These are phyloP conservation scores for Crax fasciolata DNA, from an alignment of 2,797 vertebrate species.

Conservation along the genomic window DNA sequence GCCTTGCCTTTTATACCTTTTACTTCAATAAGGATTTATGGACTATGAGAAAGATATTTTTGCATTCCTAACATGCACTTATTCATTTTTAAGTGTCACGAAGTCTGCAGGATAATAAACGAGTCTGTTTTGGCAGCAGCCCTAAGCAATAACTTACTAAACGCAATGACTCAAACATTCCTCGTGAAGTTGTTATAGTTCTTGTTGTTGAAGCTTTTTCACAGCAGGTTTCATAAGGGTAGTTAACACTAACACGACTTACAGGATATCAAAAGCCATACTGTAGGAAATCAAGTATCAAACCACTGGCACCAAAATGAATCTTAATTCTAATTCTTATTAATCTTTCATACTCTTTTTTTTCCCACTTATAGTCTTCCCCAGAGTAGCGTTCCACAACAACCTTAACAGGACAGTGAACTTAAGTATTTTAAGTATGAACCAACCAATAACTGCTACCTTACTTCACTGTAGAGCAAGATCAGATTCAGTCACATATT, in stretches of 20 bases:
- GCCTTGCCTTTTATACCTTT: constrained; percentile 62
- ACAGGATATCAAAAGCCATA: constrained; percentile 14
- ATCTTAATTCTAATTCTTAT: not conserved
- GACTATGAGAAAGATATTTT: constrained; percentile 74
- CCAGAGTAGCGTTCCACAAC: not conserved
- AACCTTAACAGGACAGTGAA: not conserved
- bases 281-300: constrained; percentile 48
- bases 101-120: constrained; percentile 71
- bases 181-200: constrained; percentile 65
- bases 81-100: constrained; percentile 71
- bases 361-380: not conserved
- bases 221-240: constrained; percentile 56
- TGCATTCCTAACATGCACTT: constrained; percentile 63
- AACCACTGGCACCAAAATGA: not conserved
- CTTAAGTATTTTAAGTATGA: not conserved
- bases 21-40: constrained; percentile 70
- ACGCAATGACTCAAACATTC: constrained; percentile 80
- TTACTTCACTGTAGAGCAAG: not conserved
- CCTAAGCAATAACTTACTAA: constrained; percentile 78
- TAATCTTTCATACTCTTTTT: constrained; percentile 12
- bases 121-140: constrained; percentile 71
- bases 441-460: not conserved
- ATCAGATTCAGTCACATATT: not conserved
- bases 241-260: constrained; percentile 29
- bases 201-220: constrained; percentile 68